Evolutionary conservation across 2,113 vertebrate species (phyloP).

Genomic region (Urocitellus parryii): DNA sequence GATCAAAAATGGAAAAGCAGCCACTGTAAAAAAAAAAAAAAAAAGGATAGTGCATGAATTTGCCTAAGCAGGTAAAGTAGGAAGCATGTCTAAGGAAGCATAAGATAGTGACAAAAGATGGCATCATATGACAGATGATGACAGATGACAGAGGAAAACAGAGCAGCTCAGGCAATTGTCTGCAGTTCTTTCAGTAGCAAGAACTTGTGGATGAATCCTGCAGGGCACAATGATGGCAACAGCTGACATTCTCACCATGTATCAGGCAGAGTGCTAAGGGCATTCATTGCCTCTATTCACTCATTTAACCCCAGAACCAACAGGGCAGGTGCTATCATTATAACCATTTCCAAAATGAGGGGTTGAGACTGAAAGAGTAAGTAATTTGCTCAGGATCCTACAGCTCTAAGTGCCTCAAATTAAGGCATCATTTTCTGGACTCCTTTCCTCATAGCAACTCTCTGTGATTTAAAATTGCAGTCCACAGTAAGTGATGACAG

Average conservation of each 20-base stretch:
- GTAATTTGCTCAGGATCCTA: background rate
- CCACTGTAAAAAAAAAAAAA: background rate
- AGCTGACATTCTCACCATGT: background rate
- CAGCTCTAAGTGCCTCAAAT: background rate
- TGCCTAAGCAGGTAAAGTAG: background rate
- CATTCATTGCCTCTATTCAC: background rate
- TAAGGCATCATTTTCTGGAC: background rate
- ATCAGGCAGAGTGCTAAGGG: fast-evolving
- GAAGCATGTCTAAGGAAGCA: background rate
- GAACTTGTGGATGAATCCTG: too few species aligned
- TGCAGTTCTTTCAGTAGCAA: background rate
- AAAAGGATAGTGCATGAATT: background rate
- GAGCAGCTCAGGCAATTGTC: background rate
- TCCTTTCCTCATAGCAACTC: background rate
- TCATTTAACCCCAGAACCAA: background rate
- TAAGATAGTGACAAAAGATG: background rate
- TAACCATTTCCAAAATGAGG: background rate
- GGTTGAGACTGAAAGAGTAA: background rate
- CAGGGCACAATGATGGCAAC: too few species aligned
- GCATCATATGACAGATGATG: too few species aligned
- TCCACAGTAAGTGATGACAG: background rate
- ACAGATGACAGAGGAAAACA: background rate
- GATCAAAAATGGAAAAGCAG: background rate
- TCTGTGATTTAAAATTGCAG: background rate
- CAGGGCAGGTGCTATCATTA: background rate